Evolutionary conservation across 2,888 invertebrate species (phyloP), one percentile per base, ranked within the genome.

Genomic region (Tipula vernalis): DNA sequence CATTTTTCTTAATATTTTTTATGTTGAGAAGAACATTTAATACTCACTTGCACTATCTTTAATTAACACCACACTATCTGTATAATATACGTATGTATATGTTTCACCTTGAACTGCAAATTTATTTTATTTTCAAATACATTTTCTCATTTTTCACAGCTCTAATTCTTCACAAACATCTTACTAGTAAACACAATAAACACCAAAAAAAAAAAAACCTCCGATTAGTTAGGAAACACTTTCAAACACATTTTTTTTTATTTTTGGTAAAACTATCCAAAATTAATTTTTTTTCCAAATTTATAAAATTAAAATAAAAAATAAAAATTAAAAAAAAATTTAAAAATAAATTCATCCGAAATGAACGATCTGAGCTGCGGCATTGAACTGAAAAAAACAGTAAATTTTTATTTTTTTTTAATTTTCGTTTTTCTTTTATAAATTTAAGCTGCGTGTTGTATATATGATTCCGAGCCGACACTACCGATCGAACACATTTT

Each of bases 371-470:
- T 71, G 71, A 71, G 71, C 71, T 71, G 71, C 71, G 71, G 71
- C 71, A 71, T 71, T 71, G 71, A 71, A 71, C 71, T 71, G 71
- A 71, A 71, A 71, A 71, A 28, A 28, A 71, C 71, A 3, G 10
- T 28, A 28, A 28, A 71, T 71, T 71, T 71, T 71, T 71, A n/a
- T 71, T 71, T 71, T 71, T 71, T 71, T 71, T 71, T 10, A 71
- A 71, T 71, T 71, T 71, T 71, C 71, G 71, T 71, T 71, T 71
- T 71, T 71, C 71, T 71, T 71, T 71, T 71, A 71, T 71, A 71
- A 71, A 18, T 71, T 28, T 0, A 10, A 71, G 10, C 28, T 71
- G 51, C 28, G 28, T 28, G 1, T 28, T 28, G 28, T 28, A 2
- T 28, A 28, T 57, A 15, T 71, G 12, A 71, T 28, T 10, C 71